Conservation (phyloP, 2,797 vertebrate genomes). For the Anniella stebbinsi region DNA sequence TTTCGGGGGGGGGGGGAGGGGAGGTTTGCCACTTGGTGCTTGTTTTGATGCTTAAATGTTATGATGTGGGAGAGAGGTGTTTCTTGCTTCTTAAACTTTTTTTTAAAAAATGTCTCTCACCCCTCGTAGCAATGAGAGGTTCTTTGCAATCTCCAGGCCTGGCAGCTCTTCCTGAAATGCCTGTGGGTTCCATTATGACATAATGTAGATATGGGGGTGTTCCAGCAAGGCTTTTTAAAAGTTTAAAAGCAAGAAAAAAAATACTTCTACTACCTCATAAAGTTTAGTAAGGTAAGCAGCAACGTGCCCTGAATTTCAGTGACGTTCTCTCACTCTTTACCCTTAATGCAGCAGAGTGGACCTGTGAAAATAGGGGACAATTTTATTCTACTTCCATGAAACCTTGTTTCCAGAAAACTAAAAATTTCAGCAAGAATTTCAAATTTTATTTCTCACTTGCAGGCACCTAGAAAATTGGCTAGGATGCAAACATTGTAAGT, state of each 20-base stretch:
- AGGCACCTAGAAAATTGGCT: not conserved
- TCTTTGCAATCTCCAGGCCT: not conserved
- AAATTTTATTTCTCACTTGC: not conserved
- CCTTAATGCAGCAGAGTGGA: not conserved
- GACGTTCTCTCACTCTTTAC: not conserved
- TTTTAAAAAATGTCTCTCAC: not conserved
- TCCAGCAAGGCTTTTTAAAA: not conserved
- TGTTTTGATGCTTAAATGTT: not conserved
- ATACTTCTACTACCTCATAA: not conserved
- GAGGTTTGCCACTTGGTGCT: not conserved
- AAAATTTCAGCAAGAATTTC: not conserved
- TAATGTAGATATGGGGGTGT: not conserved
- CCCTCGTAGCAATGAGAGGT: not conserved
- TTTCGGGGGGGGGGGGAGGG: not conserved
- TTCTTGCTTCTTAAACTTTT: slow-evolving; percentile 2
- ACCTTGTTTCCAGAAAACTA: not conserved
- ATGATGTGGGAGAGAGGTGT: not conserved
- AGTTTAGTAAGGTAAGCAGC: not conserved
- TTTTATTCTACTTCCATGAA: not conserved
- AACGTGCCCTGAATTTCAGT: too few relatives aligned
- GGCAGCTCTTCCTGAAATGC: not conserved
- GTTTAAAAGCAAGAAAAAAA: not conserved
- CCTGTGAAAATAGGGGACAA: not conserved
- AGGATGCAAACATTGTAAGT: not conserved
- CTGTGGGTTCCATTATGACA: not conserved